phyloP scores from a whole-genome alignment of 2,888 invertebrate species.

The Phlogophora meticulosa region DNA sequence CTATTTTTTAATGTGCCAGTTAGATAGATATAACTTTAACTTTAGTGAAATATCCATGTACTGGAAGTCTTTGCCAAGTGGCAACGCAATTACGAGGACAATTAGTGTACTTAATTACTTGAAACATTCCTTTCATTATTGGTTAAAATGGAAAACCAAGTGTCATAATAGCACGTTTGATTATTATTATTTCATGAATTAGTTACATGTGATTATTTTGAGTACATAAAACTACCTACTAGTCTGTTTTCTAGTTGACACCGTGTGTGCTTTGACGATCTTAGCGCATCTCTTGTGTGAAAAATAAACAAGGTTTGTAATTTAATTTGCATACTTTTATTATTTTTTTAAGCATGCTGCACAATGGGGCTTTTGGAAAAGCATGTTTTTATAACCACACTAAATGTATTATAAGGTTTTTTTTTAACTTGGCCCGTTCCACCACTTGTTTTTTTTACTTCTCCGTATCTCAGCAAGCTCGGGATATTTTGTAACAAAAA shows the following conservation, averaged over 20 bases:
- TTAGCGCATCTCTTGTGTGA: constrained; percentile 38
- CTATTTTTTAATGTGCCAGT: too few species aligned
- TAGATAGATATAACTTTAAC: too few species aligned
- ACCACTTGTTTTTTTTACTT: not conserved
- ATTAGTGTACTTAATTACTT: not conserved
- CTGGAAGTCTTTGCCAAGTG: too few species aligned
- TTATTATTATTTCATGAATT: not conserved
- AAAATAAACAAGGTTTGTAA: constrained; percentile 48
- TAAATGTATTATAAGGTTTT: not conserved
- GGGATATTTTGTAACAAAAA: not conserved
- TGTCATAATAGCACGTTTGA: not conserved
- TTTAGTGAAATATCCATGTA: too few species aligned
- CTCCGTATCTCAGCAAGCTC: not conserved
- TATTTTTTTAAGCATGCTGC: constrained; percentile 2
- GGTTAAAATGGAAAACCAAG: not conserved
- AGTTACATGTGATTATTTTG: constrained; percentile 29
- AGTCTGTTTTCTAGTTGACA: constrained; percentile 79
- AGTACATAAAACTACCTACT: constrained; percentile 42
- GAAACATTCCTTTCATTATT: not conserved
- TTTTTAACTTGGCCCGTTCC: not conserved
- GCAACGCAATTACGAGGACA: too few species aligned
- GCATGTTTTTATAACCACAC: not conserved
- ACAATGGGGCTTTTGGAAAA: constrained; percentile 12
- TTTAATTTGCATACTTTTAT: not conserved
- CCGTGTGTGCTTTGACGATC: constrained; percentile 50